Base-by-base conservation (phyloP, 2,888 invertebrate genomes). In the Eupithecia dodoneata region DNA sequence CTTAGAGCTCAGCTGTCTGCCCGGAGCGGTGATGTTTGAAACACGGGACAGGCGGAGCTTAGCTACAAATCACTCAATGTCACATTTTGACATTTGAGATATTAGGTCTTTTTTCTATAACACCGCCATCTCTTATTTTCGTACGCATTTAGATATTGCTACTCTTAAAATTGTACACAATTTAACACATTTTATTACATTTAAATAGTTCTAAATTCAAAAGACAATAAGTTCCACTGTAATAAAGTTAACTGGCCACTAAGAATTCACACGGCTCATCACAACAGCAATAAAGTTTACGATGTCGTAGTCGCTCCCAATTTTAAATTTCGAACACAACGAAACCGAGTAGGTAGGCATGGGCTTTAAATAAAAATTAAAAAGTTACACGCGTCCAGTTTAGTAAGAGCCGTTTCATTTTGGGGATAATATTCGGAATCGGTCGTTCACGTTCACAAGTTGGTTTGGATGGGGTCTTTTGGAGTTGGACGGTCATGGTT, bases 51-150 rank as follows among this genome's bases (percentile, higher is more conserved):
- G 95, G 95, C 95, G 95, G 95, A 93, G 95, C 95, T 94, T 94
- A 95, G 94, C 95, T 92, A 95, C 95, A 95, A 95, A 95, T 95
- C 95, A 95, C 95, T 95, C 95, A 95, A 93, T 94, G 95, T 95
- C 95, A 95, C 94, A 92, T 95, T 95, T 95, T 95, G 95, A 95
- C 95, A 94, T 94, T 94, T 94, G 95, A 95, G 95, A 95, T 95
- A 95, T 95, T 95, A 95, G 93, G 92, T 95, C 92, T 95, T 95
- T 95, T 95, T 94, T 94, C 93, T 94, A 93, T 93, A 94, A 93
- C 91, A 88, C 91, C 91, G 92, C 90, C 94, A 93, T 93, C 90
- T 94, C 92, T 91, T 90, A 90, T 90, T 88, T 89, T 89, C 88
- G 84, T 82, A 86, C 85, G 83, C 86, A 84, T 84, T 86, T 88